Conservation (phyloP, 2,113 vertebrate species). For the Protobothrops mucrosquamatus region DNA sequence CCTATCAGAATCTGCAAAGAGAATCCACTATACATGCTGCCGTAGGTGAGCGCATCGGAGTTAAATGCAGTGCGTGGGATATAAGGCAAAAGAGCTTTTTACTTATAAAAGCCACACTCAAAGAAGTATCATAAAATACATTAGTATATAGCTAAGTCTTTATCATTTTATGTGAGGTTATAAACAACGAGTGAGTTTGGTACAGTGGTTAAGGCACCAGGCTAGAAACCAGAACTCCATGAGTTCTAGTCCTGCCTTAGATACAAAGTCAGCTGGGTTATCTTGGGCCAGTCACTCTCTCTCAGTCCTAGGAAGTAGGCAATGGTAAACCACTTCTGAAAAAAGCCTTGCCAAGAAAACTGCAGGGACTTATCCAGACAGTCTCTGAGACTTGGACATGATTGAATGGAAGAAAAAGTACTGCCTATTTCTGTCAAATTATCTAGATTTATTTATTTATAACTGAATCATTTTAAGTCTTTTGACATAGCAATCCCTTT, state of each 20-base stretch:
- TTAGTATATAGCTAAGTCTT: neutral
- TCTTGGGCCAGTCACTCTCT: neutral
- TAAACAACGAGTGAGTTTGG: neutral
- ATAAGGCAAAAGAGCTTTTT: neutral
- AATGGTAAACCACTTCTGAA: neutral
- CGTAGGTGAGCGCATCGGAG: neutral
- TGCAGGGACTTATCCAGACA: neutral
- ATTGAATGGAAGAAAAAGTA: neutral
- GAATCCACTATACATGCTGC: neutral
- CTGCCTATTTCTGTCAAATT: neutral
- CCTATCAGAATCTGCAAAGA: neutral
- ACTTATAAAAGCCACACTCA: neutral
- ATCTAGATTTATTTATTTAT: neutral
- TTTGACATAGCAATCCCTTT: neutral
- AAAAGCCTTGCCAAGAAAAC: neutral
- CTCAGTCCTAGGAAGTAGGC: neutral
- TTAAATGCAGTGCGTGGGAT: neutral
- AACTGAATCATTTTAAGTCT: neutral
- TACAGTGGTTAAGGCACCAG: neutral
- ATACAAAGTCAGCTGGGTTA: neutral
- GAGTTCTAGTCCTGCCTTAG: neutral
- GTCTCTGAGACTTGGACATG: neutral
- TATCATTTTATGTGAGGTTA: neutral
- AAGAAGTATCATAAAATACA: neutral
- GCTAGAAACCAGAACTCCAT: neutral